These are phyloP conservation scores for Ophion slaviceki DNA, from an alignment of 2,888 invertebrate species.

Conservation along the genomic window DNA sequence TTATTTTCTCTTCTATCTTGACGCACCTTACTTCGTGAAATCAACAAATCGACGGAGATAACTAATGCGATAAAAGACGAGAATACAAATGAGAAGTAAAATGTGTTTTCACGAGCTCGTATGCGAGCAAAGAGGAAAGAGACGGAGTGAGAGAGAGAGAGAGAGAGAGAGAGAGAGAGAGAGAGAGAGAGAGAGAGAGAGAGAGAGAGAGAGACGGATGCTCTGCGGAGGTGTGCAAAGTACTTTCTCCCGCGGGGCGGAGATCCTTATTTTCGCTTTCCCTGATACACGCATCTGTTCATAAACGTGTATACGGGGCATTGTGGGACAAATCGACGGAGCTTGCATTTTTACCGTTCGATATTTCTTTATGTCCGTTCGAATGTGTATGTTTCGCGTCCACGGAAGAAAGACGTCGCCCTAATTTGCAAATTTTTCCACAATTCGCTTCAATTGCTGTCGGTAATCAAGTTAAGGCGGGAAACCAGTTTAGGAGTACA, in stretches of 20 bases:
- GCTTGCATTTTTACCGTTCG: background rate
- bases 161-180: no score
- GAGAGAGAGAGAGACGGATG: conserved; percentile 32
- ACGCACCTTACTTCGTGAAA: conserved; percentile 44
- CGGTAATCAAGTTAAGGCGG: no score
- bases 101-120: conserved; percentile 34
- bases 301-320: conserved; percentile 31
- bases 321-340: conserved; percentile 9
- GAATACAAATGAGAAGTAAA: conserved; percentile 64
- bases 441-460: no score
- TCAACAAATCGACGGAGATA: conserved; percentile 47
- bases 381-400: background rate
- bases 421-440: no score
- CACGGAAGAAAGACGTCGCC: no score
- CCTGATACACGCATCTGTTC: conserved; percentile 71
- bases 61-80: conserved; percentile 54
- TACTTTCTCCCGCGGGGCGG: conserved; percentile 77
- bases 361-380: background rate
- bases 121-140: conserved; percentile 39
- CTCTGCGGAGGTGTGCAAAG: conserved; percentile 68
- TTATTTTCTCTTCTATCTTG: conserved; percentile 26
- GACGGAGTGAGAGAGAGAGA: background rate
- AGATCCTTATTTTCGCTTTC: conserved; percentile 78
- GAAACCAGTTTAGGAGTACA: no score
- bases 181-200: conserved; percentile 38